Evolutionary conservation across 2,888 invertebrate species (phyloP).

Genomic region (Marasmarcha lunaedactyla): DNA sequence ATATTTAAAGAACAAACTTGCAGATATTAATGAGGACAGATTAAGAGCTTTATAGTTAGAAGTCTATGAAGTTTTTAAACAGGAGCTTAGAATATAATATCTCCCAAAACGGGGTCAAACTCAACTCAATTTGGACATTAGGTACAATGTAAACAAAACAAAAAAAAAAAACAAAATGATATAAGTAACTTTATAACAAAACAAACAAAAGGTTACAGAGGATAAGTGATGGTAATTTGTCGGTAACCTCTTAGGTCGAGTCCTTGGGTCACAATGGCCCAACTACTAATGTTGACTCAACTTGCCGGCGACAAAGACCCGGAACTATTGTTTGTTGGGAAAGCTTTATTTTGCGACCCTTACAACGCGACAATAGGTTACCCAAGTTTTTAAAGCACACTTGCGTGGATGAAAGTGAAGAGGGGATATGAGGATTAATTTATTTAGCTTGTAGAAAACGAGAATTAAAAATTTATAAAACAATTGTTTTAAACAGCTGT

Average conservation of each 20-base stretch:
- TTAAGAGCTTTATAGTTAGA: too few species aligned
- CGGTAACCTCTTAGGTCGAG: conserved; percentile 47
- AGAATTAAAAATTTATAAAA: too few species aligned
- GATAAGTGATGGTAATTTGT: conserved; percentile 52
- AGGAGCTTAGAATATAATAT: too few species aligned
- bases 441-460: too few species aligned
- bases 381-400: conserved; percentile 39
- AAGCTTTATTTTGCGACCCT: conserved; percentile 69
- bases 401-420: conserved; percentile 34
- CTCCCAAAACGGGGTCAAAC: too few species aligned
- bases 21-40: too few species aligned
- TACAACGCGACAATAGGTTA: conserved; percentile 64
- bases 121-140: too few species aligned
- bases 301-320: conserved; percentile 63
- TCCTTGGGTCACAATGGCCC: conserved; percentile 40
- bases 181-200: conserved; percentile 23
- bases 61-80: too few species aligned
- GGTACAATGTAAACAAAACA: conserved; percentile 8
- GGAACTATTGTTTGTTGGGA: conserved; percentile 70
- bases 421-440: conserved; percentile 26
- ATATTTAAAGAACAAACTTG: too few species aligned
- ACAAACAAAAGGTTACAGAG: conserved; percentile 51
- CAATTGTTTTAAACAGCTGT: too few species aligned
- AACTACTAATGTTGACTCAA: conserved; percentile 69
- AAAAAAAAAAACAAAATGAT: conserved; percentile 38